Base-by-base conservation (phyloP, 2,888 invertebrate genomes). In the Agrotis clavis region DNA sequence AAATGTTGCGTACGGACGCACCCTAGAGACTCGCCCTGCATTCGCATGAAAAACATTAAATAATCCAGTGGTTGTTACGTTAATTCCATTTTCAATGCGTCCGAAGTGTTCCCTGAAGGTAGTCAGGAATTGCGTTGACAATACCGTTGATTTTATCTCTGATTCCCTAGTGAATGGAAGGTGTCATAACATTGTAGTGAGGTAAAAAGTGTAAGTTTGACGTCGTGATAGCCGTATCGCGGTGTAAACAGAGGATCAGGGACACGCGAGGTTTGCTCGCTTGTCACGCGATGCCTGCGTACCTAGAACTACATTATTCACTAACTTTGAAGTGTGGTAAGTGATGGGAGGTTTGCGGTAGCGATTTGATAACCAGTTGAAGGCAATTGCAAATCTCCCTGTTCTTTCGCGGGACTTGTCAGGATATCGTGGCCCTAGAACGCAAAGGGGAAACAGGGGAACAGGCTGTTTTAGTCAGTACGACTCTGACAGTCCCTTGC, bases 221-320 rank as follows among this genome's bases (percentile, higher is more conserved):
- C 81, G 81, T 78, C 64, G 71, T 85, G 84, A 84, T 82, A 81
- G 79, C 83, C 86, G 84, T 79, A 72, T 85, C 85, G 70, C 74
- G 71, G 77, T 75, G 84, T 85, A 86, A 89, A 89, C 86, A 87
- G 83, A 74, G 84, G 69, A 67, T 61, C 74, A 71, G 73, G 60
- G 79, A 75, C 92, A 91, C 90, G 91, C 90, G 79, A 91, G 74
- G 61, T 76, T 83, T 82, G 67, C 79, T 64, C 67, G 76, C 65
- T 62, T 71, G 86, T 85, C 90, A 89, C 87, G 88, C 87, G 71
- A 88, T 70, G 67, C 5, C 60, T 63, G 62, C 57, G 48, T 74
- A 69, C 64, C 71, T 84, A 56, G 51, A 77, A 59, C 35, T 74
- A 74, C 67, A 86, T 87, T 83, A 89, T 89, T 87, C 82, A 89